Percentiles rank a stretch among this genome's conserved stretches.
These are phyloP conservation scores for Exaiptasia diaphana DNA, from an alignment of 64 coral and sea anemone species.

Conservation along the genomic window DNA sequence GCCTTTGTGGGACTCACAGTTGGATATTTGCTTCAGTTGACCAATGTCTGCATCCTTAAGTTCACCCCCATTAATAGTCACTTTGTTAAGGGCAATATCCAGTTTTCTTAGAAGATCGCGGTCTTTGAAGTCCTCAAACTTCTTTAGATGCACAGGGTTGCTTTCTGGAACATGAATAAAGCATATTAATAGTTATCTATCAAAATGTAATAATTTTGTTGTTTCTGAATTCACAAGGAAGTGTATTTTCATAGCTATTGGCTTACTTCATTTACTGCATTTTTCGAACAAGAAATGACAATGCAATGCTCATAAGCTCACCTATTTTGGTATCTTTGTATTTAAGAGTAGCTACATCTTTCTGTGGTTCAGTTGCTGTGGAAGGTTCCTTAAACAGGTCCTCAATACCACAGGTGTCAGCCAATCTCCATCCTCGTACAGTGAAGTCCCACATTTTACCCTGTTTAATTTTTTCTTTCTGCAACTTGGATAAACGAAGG, in stretches of 20 bases:
- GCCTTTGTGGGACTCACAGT: not conserved
- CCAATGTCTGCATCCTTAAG: no score
- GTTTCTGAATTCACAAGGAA: no score
- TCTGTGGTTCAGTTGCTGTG: slow-evolving; percentile 30
- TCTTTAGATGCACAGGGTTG: slow-evolving; percentile 2
- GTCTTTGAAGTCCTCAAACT: slow-evolving; percentile 15
- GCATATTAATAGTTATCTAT: no score
- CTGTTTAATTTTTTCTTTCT: slow-evolving; percentile 48
- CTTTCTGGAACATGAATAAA: slow-evolving; percentile 15
- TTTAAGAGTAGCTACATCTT: slow-evolving; percentile 4
- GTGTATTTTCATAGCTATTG: no score
- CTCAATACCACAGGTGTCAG: slow-evolving; percentile 18
- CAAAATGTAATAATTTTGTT: no score
- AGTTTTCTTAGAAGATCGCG: slow-evolving; percentile 27
- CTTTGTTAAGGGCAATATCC: slow-evolving; percentile 2
- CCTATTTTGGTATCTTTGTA: slow-evolving; percentile 38
- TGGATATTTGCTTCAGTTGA: not conserved
- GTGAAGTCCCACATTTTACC: slow-evolving; percentile 56
- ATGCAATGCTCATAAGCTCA: not conserved
- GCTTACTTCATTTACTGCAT: no score
- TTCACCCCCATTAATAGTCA: not conserved
- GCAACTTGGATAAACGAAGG: slow-evolving; percentile 27
- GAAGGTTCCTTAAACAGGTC: not conserved
- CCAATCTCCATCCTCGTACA: slow-evolving; percentile 37
- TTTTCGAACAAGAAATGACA: no score